phyloP scores from a whole-genome alignment of 1,140 invertebrate species.

The roundworm (Caenorhabditis elegans) region DNA sequence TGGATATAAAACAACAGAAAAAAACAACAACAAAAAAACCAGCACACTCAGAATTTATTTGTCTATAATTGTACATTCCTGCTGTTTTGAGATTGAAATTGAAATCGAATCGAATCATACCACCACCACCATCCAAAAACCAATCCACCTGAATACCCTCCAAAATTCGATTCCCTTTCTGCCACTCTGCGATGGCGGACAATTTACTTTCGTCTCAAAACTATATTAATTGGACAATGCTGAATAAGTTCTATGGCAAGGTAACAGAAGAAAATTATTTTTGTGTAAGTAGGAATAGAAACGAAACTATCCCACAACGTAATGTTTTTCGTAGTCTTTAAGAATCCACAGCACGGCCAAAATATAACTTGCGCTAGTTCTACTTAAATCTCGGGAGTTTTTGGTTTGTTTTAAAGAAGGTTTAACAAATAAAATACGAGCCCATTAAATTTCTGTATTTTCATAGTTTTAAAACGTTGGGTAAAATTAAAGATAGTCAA shows the following conservation, averaged over 20 bases:
- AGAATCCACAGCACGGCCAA: no score
- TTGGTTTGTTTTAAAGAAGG: no score
- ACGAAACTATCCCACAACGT: not conserved
- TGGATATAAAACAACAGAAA: no score
- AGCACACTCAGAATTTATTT: not conserved
- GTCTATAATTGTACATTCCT: conserved; percentile 13
- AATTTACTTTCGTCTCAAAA: conserved; percentile 39
- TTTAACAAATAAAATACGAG: no score
- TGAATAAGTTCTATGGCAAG: conserved; percentile 43
- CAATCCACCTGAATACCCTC: not conserved
- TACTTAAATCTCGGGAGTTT: no score
- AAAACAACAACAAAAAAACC: not conserved
- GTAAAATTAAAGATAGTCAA: no score
- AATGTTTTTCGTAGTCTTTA: no score
- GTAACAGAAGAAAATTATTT: not conserved
- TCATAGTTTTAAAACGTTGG: no score
- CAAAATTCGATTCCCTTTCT: not conserved
- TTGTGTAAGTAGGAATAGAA: not conserved
- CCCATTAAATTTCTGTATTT: no score
- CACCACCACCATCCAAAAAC: not conserved
- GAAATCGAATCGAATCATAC: not conserved
- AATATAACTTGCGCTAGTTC: no score
- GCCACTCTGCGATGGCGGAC: conserved; percentile 18
- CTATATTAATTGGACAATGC: conserved; percentile 45
- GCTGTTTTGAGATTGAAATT: not conserved